Evolutionary conservation across 2,888 invertebrate species (phyloP).

Genomic region (Aspidiotus rigidus): DNA sequence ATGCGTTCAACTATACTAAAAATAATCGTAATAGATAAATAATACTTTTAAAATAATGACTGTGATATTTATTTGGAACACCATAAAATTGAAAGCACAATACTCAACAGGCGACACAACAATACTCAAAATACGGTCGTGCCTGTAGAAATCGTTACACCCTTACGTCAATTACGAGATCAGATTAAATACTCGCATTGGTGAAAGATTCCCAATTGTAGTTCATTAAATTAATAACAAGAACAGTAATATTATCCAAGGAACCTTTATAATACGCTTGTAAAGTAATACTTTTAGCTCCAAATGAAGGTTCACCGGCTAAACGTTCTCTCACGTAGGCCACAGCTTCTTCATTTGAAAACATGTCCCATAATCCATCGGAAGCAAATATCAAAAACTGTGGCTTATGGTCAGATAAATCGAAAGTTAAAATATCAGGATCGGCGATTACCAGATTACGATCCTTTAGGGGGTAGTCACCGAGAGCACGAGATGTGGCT

Average conservation of each 20-base stretch:
- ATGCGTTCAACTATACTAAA: no score
- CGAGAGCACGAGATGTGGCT: slow-evolving; percentile 87
- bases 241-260: slow-evolving; percentile 88
- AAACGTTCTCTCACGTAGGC: slow-evolving; percentile 70
- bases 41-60: no score
- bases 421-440: slow-evolving; percentile 87
- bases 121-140: no score
- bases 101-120: no score
- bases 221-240: slow-evolving; percentile 73
- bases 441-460: slow-evolving; percentile 88
- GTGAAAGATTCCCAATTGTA: slow-evolving; percentile 39
- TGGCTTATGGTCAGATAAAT: slow-evolving; percentile 74
- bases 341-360: slow-evolving; percentile 88
- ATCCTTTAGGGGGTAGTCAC: slow-evolving; percentile 90
- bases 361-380: slow-evolving; percentile 95
- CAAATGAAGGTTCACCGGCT: slow-evolving; percentile 68
- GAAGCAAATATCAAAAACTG: slow-evolving; percentile 86
- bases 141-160: no score
- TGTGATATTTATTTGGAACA: no score
- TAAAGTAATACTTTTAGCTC: slow-evolving; percentile 81
- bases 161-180: no score
- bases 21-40: no score
- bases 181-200: no score
- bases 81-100: no score
- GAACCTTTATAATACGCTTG: slow-evolving; percentile 88